These are phyloP conservation scores for Anastatus disparis DNA, from an alignment of 1,140 invertebrate genomes.

Conservation along the genomic window DNA sequence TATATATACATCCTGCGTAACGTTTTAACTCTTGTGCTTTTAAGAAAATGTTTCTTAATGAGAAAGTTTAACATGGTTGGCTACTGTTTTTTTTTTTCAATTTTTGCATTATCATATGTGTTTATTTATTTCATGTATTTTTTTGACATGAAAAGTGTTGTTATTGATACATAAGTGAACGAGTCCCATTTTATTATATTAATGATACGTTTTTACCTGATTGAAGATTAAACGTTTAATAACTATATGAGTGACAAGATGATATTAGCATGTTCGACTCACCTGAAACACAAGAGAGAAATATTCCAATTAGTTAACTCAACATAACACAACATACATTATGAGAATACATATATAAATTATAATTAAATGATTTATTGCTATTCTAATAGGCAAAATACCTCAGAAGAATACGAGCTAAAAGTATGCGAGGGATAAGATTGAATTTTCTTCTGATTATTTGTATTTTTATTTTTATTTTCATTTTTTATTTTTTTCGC, in stretches of 20 bases:
- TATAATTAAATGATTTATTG: not conserved
- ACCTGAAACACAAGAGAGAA: constrained; percentile 49
- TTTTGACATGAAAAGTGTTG: too few species aligned
- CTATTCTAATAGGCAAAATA: not conserved
- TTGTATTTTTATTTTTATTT: too few species aligned
- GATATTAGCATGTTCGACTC: constrained; percentile 27
- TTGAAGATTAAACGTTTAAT: not conserved
- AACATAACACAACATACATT: not conserved
- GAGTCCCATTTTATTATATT: too few species aligned
- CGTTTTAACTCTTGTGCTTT: too few species aligned
- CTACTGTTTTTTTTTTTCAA: not conserved
- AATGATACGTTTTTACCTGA: not conserved
- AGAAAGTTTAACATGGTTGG: not conserved
- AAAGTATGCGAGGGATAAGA: too few species aligned
- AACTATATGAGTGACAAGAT: not conserved
- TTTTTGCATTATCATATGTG: not conserved
- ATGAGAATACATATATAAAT: not conserved
- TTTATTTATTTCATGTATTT: too few species aligned
- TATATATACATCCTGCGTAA: too few species aligned
- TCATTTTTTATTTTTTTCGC: too few species aligned
- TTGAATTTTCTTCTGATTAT: too few species aligned
- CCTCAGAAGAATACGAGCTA: too few species aligned
- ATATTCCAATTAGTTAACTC: constrained; percentile 33
- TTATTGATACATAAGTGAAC: too few species aligned
- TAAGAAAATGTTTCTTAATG: constrained; percentile 1